phyloP scores from a whole-genome alignment of 2,888 invertebrate species.

The Galerucella pusilla region DNA sequence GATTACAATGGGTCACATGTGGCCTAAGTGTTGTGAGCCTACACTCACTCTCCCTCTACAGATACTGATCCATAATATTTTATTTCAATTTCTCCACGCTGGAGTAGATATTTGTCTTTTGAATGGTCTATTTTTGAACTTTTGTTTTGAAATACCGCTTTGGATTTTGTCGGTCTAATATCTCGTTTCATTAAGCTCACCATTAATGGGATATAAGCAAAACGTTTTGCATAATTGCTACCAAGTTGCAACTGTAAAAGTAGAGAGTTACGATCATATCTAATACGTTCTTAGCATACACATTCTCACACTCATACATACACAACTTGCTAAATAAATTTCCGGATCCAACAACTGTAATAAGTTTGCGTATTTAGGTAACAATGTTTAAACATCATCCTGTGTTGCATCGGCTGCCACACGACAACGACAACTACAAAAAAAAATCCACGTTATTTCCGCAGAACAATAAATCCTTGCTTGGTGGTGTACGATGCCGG shows the following conservation, averaged over 20 bases:
- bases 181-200: constrained; percentile 1
- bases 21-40: too few species aligned
- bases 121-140: background rate
- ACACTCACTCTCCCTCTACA: too few species aligned
- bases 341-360: background rate
- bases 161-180: background rate
- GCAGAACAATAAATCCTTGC: constrained; percentile 49
- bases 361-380: background rate
- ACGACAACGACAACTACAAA: constrained; percentile 46
- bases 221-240: constrained; percentile 6
- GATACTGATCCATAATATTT: too few species aligned
- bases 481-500: constrained; percentile 38
- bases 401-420: constrained; percentile 43
- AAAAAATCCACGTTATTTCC: constrained; percentile 51
- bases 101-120: too few species aligned
- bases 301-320: background rate
- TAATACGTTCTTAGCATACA: background rate
- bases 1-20: too few species aligned
- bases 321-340: background rate
- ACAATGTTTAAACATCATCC: background rate
- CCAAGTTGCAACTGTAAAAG: background rate
- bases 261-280: background rate
- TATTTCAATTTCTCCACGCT: too few species aligned
- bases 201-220: constrained; percentile 2
- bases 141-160: background rate